Evolutionary conservation across 1,140 invertebrate species (phyloP), one percentile per base, ranked within the genome.

Genomic region (Hycleus phaleratus): DNA sequence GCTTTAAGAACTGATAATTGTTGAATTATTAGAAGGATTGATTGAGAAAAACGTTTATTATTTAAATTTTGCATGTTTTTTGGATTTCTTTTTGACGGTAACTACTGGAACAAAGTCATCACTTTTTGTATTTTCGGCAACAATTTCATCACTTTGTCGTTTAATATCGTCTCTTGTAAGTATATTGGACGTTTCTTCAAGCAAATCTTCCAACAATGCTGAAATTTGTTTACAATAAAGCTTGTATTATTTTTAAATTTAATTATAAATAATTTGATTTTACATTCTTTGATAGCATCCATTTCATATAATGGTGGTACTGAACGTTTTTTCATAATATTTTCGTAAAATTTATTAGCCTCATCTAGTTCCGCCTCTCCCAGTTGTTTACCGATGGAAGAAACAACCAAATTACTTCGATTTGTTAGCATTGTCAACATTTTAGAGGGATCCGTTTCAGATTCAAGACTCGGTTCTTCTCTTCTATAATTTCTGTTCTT

Each of bases 131-230:
- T 66, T 61, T 1, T 49, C 51, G 4, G 60, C 64, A 10, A 69
- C 66, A 38, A 71, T 66, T 53, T 71, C 65, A 45, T 63, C 67
- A 54, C 71, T 71, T 56, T 68, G 62, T 38, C 61, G 60, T 40
- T 73, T 73, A 45, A 71, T 70, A 45, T 67, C 67, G 43, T 63
- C 68, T 25, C 65, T 65, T 3, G 66, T 66, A 3, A 65, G 61
- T 12, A 73, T 50, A 45, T 65, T 55, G 3, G 65, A 43, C 32
- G 62, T 59, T 62, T 73, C 71, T 18, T 64, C 46, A 25, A 58
- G 56, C 11, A 73, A 49, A 3, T 63, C 64, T 24, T 67, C 67
- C 26, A 73, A 56, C 7, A 73, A 47, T 11, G 70, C 67, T 67
- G 25, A 18, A 59, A 50, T 39, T 55, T 39, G 53, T 46, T 39